phyloP scores from a whole-genome alignment of 2,113 vertebrate genomes.

The Lucifuga dentata region DNA sequence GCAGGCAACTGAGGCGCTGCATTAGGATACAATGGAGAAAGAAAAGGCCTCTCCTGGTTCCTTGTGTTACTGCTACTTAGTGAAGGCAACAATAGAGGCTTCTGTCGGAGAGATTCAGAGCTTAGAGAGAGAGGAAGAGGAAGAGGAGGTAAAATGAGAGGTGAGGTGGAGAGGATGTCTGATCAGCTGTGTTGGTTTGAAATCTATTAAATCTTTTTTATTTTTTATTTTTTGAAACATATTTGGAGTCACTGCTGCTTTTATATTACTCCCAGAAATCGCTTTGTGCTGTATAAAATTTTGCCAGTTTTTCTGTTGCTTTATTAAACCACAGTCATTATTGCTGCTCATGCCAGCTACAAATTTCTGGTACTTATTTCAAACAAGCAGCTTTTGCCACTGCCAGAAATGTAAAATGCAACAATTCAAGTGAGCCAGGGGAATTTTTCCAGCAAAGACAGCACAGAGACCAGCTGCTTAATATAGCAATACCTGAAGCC shows the following conservation, averaged over 20 bases:
- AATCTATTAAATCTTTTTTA: too few species aligned
- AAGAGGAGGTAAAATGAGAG: slow-evolving; percentile 9
- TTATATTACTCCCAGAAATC: too few species aligned
- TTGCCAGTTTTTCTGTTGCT: too few species aligned
- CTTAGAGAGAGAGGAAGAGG: slow-evolving; percentile 23
- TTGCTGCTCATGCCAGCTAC: slow-evolving; percentile 18
- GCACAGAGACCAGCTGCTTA: not conserved
- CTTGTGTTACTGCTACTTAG: slow-evolving; percentile 71
- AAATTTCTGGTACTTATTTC: slow-evolving; percentile 9
- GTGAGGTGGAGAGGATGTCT: slow-evolving; percentile 1
- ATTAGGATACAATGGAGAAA: slow-evolving; percentile 67
- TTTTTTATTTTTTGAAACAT: too few species aligned
- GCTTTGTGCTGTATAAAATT: too few species aligned
- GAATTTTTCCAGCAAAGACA: slow-evolving; percentile 10
- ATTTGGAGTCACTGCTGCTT: too few species aligned
- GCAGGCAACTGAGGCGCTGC: slow-evolving; percentile 65
- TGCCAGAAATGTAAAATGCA: slow-evolving; percentile 17
- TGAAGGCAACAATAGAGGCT: slow-evolving; percentile 70
- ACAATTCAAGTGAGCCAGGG: not conserved
- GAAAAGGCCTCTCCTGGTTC: slow-evolving; percentile 58
- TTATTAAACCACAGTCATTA: not conserved
- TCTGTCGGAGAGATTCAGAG: slow-evolving; percentile 65
- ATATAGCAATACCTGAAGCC: not conserved
- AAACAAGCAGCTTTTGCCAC: slow-evolving; percentile 1
- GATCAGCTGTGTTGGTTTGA: too few species aligned